Evolutionary conservation across 1,140 invertebrate genomes (phyloP), one percentile per base, ranked within the genome.

Genomic region (Drosophila ambigua): DNA sequence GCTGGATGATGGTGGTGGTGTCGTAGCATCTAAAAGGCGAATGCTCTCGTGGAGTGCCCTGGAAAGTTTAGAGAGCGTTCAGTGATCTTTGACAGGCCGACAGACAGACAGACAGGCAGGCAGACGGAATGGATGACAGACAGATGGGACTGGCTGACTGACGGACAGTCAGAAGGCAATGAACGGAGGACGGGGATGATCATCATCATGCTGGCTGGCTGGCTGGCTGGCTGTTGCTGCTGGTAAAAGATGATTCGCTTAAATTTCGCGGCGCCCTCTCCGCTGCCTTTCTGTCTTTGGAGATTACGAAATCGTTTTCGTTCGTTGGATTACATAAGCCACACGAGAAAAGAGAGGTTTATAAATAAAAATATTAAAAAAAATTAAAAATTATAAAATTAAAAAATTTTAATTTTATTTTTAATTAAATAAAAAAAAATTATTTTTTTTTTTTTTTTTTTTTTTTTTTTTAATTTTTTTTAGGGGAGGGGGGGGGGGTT

Each of bases 21-120:
- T 48, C 20, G 26, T 45, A 48, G 20, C 20, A 63, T 82, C 74
- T 75, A 68, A 50, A 67, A 72, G 80, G 80, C 80, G 53, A 84
- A 79, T 50, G 80, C 54, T 84, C 80, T 39, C 35, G 35, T 4
- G 1, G 35, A 39, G 35, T 39, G 77, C 55, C 57, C 52, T 26
- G 54, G 53, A 79, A 72, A 76, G 80, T 64, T 66, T 49, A 43
- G 49, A 46, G 55, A 62, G 50, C 62, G 72, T 75, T 75, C 72
- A 87, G 41, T 88, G 82, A 85, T 85, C 81, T 87, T 48, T 85
- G 82, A 59, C 82, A 77, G 80, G 7, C 51, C 24, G 31, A 31
- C 53, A 79, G 24, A 59, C 44, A 51, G 35, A 13, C 35, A 5
- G 23, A 24, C 23, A 24, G 71, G 39, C 66, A 16, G 31, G 39